These are phyloP conservation scores for Apocheima hispidaria DNA, from an alignment of 2,888 invertebrate species.

Conservation along the genomic window DNA sequence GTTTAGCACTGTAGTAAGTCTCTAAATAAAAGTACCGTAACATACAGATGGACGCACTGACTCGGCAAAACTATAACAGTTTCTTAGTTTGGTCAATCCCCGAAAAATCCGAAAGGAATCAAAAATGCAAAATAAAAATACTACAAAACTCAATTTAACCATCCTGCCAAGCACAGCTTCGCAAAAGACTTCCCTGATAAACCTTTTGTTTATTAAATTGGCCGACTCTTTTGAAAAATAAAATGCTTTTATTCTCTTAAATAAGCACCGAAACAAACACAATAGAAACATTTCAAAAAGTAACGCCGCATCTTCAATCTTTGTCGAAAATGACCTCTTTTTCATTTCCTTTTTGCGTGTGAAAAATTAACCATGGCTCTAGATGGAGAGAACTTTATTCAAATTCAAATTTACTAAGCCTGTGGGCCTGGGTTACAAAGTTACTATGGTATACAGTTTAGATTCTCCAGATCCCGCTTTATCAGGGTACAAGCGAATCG, in stretches of 20 bases:
- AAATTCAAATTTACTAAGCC: too few species aligned
- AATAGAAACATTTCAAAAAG: constrained; percentile 36
- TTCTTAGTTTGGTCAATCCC: too few species aligned
- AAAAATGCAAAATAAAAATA: neutral
- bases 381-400: neutral
- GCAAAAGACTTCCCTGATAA: constrained; percentile 9
- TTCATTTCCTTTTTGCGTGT: constrained; percentile 39
- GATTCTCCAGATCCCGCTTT: too few species aligned
- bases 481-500: too few species aligned
- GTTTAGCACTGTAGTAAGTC: too few species aligned
- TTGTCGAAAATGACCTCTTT: constrained; percentile 40
- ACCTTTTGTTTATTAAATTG: constrained; percentile 30
- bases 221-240: constrained; percentile 23
- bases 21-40: too few species aligned
- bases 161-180: constrained; percentile 4
- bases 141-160: neutral
- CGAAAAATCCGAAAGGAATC: too few species aligned
- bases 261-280: constrained; percentile 39
- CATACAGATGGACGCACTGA: too few species aligned
- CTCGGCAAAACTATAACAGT: too few species aligned
- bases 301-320: constrained; percentile 39
- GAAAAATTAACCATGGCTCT: constrained; percentile 40
- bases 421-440: too few species aligned
- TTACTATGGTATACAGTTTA: too few species aligned
- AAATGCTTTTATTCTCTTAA: constrained; percentile 26